These are phyloP conservation scores for Echinops telfairi DNA, from an alignment of 2,113 vertebrate species.

Conservation along the genomic window DNA sequence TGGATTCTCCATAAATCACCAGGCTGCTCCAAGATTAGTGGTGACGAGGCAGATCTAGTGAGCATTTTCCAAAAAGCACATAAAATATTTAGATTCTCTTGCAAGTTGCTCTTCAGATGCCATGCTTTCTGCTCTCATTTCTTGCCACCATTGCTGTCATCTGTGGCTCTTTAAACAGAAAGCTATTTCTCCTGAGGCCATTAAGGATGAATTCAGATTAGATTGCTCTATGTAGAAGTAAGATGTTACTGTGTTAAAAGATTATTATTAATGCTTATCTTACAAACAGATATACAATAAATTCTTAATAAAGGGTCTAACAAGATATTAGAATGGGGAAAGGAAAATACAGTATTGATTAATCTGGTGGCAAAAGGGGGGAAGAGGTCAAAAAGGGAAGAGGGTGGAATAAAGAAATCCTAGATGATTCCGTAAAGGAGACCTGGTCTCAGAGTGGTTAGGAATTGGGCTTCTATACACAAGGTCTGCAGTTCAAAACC, in stretches of 20 bases:
- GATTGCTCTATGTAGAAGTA: not conserved
- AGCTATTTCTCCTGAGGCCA: conserved; percentile 52
- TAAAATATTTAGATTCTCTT: conserved; percentile 76
- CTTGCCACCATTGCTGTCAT: not conserved
- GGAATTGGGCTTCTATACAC: too few relatives aligned
- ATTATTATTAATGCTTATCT: not conserved
- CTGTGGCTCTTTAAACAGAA: conserved; percentile 32
- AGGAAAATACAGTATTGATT: not conserved
- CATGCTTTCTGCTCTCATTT: conserved; percentile 46
- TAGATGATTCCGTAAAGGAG: too few relatives aligned
- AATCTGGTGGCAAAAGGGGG: not conserved
- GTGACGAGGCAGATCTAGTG: conserved; percentile 61
- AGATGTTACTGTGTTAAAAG: not conserved
- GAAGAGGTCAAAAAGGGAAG: too few relatives aligned
- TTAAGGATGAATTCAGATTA: conserved; percentile 38
- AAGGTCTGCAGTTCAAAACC: too few relatives aligned
- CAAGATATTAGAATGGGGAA: not conserved
- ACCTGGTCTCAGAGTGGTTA: too few relatives aligned
- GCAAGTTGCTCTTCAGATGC: conserved; percentile 70
- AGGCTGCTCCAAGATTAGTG: conserved; percentile 66
- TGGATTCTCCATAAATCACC: conserved; percentile 77
- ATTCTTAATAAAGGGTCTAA: conserved; percentile 3
- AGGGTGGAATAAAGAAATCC: not conserved
- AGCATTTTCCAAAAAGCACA: conserved; percentile 65
- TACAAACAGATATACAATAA: not conserved